These are phyloP conservation scores for Athalia rosae DNA, from an alignment of 2,888 invertebrate genomes.

Conservation along the genomic window DNA sequence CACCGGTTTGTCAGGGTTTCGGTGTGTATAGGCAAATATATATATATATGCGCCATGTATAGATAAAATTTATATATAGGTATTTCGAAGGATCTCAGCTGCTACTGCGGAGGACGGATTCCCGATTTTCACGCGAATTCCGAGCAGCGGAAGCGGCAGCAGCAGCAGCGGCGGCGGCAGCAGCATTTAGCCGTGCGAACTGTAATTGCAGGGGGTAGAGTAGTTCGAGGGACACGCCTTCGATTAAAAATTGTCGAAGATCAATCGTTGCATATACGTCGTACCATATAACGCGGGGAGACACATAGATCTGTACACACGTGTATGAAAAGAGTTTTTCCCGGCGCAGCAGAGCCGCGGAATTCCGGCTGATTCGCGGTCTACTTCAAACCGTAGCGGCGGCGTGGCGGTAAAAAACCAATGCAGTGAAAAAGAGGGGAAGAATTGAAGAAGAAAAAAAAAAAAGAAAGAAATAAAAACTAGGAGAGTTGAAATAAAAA, in stretches of 20 bases:
- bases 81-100: conserved; percentile 30
- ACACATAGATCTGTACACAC: no score
- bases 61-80: background rate
- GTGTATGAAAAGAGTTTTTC: conserved; percentile 34
- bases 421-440: background rate
- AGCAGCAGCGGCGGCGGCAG: no score
- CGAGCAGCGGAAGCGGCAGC: no score
- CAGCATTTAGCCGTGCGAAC: no score
- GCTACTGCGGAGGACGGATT: no score
- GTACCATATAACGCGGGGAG: no score
- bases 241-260: conserved; percentile 39
- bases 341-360: conserved; percentile 58
- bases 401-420: background rate
- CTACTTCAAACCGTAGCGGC: no score
- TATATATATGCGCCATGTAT: background rate
- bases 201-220: background rate
- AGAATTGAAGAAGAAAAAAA: no score
- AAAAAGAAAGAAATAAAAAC: conserved; percentile 42
- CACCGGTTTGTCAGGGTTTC: conserved; percentile 24
- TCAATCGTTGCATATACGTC: background rate
- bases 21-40: no score
- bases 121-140: no score
- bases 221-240: conserved; percentile 30
- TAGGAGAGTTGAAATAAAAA: conserved; percentile 46
- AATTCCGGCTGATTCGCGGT: conserved; percentile 57